Percentiles rank a stretch among this genome's conserved stretches.
Evolutionary conservation across 2,888 invertebrate genomes (phyloP).

Genomic region (Anthophora plumipes): DNA sequence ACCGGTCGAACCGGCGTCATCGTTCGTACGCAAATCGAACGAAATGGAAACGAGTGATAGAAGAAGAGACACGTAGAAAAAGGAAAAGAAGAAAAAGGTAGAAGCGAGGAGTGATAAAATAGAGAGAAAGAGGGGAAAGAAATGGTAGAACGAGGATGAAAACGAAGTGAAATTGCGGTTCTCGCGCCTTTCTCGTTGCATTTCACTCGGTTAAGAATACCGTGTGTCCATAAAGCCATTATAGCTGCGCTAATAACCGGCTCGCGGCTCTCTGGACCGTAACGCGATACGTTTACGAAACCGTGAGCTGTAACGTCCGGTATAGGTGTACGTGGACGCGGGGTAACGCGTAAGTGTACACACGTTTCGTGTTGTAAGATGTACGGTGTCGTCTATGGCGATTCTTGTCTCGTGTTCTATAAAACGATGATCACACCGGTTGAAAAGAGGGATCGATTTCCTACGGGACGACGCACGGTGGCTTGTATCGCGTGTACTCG

Average conservation of each 20-base stretch:
- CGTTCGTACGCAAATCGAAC: conserved; percentile 14
- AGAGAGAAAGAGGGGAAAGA: conserved; percentile 2
- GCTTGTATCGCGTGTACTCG: conserved; percentile 43
- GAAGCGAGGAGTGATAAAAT: background rate
- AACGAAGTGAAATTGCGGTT: conserved; percentile 31
- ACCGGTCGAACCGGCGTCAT: conserved; percentile 61
- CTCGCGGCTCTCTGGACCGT: conserved; percentile 69
- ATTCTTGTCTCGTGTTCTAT: conserved; percentile 55
- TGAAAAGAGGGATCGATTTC: conserved; percentile 69
- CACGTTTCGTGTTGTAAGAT: background rate
- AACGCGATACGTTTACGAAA: conserved; percentile 78
- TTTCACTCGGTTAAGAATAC: conserved; percentile 2
- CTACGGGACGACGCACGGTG: conserved; percentile 40
- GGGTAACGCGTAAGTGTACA: background rate
- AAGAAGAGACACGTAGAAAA: background rate
- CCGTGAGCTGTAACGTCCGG: conserved; percentile 68
- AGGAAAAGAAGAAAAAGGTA: background rate
- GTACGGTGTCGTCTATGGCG: conserved; percentile 14
- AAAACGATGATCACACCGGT: conserved; percentile 63
- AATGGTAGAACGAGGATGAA: conserved; percentile 23
- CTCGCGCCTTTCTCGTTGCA: background rate
- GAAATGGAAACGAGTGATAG: background rate
- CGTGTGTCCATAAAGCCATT: background rate
- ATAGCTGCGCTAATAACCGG: conserved; percentile 66
- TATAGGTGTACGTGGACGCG: background rate